Evolutionary conservation across 2,888 invertebrate genomes (phyloP).

Genomic region (Clusia tigrina): DNA sequence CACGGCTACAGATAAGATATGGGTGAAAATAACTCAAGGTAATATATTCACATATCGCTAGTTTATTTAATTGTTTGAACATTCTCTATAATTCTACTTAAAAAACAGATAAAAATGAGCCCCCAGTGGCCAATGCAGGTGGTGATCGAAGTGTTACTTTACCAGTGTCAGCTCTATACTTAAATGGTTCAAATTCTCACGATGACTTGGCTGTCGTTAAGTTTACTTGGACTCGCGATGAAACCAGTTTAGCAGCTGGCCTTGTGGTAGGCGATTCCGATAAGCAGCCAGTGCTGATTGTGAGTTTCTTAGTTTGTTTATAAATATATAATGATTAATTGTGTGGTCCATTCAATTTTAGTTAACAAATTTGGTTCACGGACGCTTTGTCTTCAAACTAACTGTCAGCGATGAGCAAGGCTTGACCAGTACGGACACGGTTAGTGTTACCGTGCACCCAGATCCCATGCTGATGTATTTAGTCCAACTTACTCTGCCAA

Average conservation of each 20-base stretch:
- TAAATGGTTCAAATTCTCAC: slow-evolving; percentile 85
- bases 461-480: slow-evolving; percentile 79
- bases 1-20: slow-evolving; percentile 76
- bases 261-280: slow-evolving; percentile 80
- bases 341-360: slow-evolving; percentile 60
- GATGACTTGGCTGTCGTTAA: slow-evolving; percentile 87
- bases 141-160: slow-evolving; percentile 81
- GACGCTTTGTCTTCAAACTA: slow-evolving; percentile 86
- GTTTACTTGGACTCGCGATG: slow-evolving; percentile 84
- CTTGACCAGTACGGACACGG: slow-evolving; percentile 80
- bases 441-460: slow-evolving; percentile 81
- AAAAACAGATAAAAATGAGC: slow-evolving; percentile 80
- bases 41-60: slow-evolving; percentile 37
- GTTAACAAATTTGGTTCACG: slow-evolving; percentile 85
- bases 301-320: slow-evolving; percentile 58
- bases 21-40: slow-evolving; percentile 86
- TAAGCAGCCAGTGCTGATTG: slow-evolving; percentile 77
- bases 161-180: slow-evolving; percentile 77
- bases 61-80: neutral
- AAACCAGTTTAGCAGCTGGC: slow-evolving; percentile 83
- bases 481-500: slow-evolving; percentile 82
- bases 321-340: neutral
- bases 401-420: slow-evolving; percentile 93
- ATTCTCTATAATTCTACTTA: slow-evolving; percentile 7
- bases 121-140: slow-evolving; percentile 89